phyloP scores from a whole-genome alignment of 2,113 vertebrate species.

The Acrocephalus arundinaceus region DNA sequence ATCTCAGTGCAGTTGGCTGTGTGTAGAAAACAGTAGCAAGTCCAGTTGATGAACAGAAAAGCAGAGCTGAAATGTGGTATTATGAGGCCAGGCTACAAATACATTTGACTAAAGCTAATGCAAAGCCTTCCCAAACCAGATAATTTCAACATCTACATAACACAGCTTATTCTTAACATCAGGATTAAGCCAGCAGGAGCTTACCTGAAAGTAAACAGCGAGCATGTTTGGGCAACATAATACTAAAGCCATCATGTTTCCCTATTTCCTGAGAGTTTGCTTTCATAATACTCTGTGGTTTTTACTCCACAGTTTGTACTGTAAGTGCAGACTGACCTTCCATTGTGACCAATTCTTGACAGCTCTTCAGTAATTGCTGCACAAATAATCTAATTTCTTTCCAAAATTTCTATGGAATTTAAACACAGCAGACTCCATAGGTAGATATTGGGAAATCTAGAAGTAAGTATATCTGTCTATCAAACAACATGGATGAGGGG shows the following conservation, averaged over 20 bases:
- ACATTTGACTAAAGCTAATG: conserved; percentile 1
- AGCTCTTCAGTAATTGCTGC: neutral
- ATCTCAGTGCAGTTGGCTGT: neutral
- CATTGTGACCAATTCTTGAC: neutral
- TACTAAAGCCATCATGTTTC: conserved; percentile 53
- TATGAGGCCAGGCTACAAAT: neutral
- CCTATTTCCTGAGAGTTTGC: conserved; percentile 41
- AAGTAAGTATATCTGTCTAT: neutral
- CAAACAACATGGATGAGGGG: neutral
- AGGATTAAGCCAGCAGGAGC: conserved; percentile 35
- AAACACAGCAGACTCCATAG: neutral
- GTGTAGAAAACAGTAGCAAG: neutral
- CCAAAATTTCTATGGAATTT: neutral
- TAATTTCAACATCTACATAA: neutral
- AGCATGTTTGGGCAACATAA: conserved; percentile 56
- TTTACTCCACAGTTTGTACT: conserved; percentile 21
- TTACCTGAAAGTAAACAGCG: conserved; percentile 25
- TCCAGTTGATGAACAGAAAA: neutral
- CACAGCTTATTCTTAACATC: neutral
- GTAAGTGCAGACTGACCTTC: conserved; percentile 28
- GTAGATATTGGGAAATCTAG: neutral
- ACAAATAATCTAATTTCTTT: neutral
- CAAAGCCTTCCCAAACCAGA: conserved; percentile 3
- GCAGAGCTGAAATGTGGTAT: neutral
- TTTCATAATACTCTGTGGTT: conserved; percentile 39